Evolutionary conservation across 2,888 invertebrate genomes (phyloP), one percentile per base, ranked within the genome.

Genomic region (Myathropa florea): DNA sequence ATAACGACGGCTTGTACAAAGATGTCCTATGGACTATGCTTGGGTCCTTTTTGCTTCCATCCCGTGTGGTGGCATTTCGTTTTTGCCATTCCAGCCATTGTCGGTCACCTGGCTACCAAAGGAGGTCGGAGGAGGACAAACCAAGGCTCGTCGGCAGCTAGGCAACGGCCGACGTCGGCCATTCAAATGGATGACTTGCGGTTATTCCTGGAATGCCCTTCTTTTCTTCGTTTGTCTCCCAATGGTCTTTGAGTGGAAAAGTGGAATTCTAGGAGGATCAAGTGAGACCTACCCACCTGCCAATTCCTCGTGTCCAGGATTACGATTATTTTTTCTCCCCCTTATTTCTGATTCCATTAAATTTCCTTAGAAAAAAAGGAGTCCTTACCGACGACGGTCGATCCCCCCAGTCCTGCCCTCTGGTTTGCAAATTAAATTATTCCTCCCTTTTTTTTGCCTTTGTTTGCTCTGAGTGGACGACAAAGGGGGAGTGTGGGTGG

Each of bases 101-200:
- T 53, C 30, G 33, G 55, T 36, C 30, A 63, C 55, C 63, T 65
- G 36, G 24, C 55, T 64, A 60, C 78, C 59, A 71, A 81, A 77
- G 55, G 77, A 81, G 85, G 75, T 63, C 60, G 68, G 30, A 33
- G 21, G 55, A 59, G 61, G 46, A 73, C 63, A 83, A 63, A 78
- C 55, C 57, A 55, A 39, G 39, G 68, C 36, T 55, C 33, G n/a
- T n/a, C 0, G 4, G 46, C 46, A 46, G 18, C 46, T 12, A 33
- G 7, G 46, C 18, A 18, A 18, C 46, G 46, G 46, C 46, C 7
- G 55, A 53, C 63, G 68, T 64, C 73, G 76, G 64, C 73, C 77
- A 82, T 85, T 82, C 64, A 78, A 82, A 82, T 82, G 68, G 77
- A 82, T 85, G 82, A 78, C 84, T 81, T 85, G 85, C 77, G 85